Base-by-base conservation (phyloP, 1,140 invertebrate species). In the Euwallacea fornicatus region DNA sequence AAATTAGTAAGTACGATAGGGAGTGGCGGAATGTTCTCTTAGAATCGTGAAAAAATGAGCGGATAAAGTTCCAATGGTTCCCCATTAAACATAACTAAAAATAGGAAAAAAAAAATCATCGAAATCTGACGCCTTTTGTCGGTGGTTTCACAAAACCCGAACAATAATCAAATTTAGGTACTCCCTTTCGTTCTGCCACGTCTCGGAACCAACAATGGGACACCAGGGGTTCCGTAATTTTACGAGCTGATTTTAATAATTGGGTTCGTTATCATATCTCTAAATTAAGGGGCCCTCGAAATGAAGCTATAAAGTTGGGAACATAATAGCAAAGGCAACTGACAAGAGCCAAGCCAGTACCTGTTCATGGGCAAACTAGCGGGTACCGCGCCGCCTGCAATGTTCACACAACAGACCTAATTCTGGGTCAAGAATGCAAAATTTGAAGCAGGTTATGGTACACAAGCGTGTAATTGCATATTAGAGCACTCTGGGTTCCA, bases 401-500 rank as follows among this genome's bases (percentile, higher is more conserved):
- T 2, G 4, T 33, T 33, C 1, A 33, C 21, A 33, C 1, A 33
- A 33, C 21, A 33, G 21, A 33, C 21, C 21, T 4, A 63, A 13
- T n/a, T 13, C 10, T 63, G 47, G 61, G 61, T 63, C 61, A 63
- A 44, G 44, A 46, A 47, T 63, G 43, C 16, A 7, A 10, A 7
- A n/a, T 63, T 63, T 63, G 44, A 63, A 16, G 61, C n/a, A 13
- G n/a, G 42, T 63, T 11, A 65, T 65, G 46, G 10, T 47, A 9
- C 61, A 21, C 3, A 63, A 6, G 11, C 13, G 33, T 15, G 43
- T 67, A n/a, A 60, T 60, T 68, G 66, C 66, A 46, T 68, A 47
- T 65, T 68, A 33, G 55, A 60, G 56, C 55, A 60, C n/a, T 44
- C 55, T 33, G 21, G 46, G 44, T 69, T 44, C 62, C 44, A 11